These are phyloP conservation scores for Leuciscus waleckii DNA, from an alignment of 2,797 vertebrate species.

Conservation along the genomic window DNA sequence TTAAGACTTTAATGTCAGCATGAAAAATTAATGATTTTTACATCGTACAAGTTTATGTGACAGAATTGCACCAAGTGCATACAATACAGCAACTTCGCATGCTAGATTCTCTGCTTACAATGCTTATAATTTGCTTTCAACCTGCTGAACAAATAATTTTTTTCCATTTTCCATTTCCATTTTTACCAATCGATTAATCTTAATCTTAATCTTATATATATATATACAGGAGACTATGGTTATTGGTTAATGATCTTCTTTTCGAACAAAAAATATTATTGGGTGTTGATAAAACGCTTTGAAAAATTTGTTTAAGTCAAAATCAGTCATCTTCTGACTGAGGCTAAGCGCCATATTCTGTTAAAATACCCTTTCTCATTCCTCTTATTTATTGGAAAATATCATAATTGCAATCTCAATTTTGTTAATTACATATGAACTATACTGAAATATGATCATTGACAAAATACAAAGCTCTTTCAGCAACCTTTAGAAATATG, in stretches of 20 bases:
- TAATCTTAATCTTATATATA: background rate
- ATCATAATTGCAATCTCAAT: background rate
- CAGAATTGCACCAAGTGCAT: background rate
- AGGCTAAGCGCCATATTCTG: background rate
- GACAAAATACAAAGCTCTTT: background rate
- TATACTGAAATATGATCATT: background rate
- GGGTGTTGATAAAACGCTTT: background rate
- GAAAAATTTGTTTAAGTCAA: background rate
- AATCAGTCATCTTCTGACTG: background rate
- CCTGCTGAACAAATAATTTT: background rate
- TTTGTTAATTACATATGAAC: background rate
- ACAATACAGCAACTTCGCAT: background rate
- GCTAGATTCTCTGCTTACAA: background rate
- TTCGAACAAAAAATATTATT: background rate
- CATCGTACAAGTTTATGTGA: constrained; percentile 7
- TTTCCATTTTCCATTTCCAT: too few species aligned
- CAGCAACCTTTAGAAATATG: background rate
- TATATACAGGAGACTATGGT: background rate
- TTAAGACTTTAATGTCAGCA: constrained; percentile 36
- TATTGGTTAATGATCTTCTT: background rate
- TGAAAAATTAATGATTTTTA: constrained; percentile 2
- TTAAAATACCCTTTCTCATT: background rate
- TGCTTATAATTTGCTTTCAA: background rate
- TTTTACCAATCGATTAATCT: background rate
- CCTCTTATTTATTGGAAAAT: background rate